Evolutionary conservation across 2,113 vertebrate genomes (phyloP), one percentile per base, ranked within the genome.

Genomic region (Hemiprocne comata): DNA sequence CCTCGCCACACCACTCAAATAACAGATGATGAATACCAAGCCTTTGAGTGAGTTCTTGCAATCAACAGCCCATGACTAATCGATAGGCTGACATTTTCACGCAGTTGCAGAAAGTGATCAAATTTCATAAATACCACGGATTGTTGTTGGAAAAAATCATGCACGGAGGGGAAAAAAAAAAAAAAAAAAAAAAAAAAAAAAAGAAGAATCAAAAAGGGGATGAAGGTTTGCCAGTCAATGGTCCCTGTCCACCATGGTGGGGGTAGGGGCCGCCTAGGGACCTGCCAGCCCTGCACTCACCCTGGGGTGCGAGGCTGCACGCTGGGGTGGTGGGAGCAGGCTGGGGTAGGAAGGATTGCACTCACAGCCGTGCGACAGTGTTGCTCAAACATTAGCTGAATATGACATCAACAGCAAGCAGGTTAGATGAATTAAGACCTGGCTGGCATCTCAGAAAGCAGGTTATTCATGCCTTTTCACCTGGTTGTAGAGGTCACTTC

Each of bases 71-170:
- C 79, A 53, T 83, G 92, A 71, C 93, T 95, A 88, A 95, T 97
- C 94, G 1, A 96, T 95, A 87, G 64, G 67, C 85, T 96, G 95
- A 95, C 95, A 97, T 96, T 96, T 96, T 95, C 85, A 93, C 82
- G 85, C 85, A 86, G 82, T 94, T 84, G 82, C 90, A 91, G 90
- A 90, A 95, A 93, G 72, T 95, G 93, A 94, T 94, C 87, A 95
- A 67, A 88, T 96, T 95, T 91, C 64, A 87, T 91, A 94, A 95
- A 91, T 93, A 97, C 50, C 89, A 87, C 1, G 1, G 31, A 44
- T 72, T 89, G 25, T 72, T 61, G 21, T 11, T 46, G 34, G 29
- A 23, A 71, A 89, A 71, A 65, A 38, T 17, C 11, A 20, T 3
- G 14, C 7, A 44, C 0, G 1, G 4, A n/a, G 26, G 2, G 11